Conservation (phyloP, 2,113 vertebrate genomes). For the Pampusana beccarii region DNA sequence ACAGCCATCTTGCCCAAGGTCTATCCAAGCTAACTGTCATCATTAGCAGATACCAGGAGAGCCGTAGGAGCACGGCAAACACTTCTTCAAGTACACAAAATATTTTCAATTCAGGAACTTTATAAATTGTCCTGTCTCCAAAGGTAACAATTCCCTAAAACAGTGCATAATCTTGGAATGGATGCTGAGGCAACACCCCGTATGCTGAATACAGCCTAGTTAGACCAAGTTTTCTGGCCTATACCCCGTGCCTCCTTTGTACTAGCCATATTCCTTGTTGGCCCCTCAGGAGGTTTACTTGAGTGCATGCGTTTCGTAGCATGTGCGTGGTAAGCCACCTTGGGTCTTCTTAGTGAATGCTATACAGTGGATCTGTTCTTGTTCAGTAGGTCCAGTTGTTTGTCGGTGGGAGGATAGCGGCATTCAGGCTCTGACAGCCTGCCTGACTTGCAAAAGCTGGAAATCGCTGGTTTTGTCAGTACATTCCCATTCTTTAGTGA, state of each 20-base stretch:
- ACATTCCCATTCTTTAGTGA: not conserved
- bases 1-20: not conserved
- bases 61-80: not conserved
- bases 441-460: not conserved
- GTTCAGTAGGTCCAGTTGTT: not conserved
- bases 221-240: not conserved
- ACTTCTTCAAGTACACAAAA: not conserved
- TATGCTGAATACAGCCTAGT: not conserved
- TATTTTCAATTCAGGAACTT: not conserved
- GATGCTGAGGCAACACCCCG: not conserved
- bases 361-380: not conserved
- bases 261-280: not conserved
- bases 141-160: not conserved
- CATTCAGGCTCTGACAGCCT: not conserved
- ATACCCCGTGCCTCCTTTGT: too few relatives aligned
- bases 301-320: not conserved
- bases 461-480: not conserved
- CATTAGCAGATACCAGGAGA: not conserved
- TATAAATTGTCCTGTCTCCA: not conserved
- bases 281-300: not conserved
- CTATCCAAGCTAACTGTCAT: not conserved
- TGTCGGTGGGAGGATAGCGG: not conserved
- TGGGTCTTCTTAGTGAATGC: not conserved
- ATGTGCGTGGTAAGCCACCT: accelerated
- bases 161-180: not conserved